phyloP scores from a whole-genome alignment of 2,888 invertebrate genomes.

The Caenorhabditis sp. region DNA sequence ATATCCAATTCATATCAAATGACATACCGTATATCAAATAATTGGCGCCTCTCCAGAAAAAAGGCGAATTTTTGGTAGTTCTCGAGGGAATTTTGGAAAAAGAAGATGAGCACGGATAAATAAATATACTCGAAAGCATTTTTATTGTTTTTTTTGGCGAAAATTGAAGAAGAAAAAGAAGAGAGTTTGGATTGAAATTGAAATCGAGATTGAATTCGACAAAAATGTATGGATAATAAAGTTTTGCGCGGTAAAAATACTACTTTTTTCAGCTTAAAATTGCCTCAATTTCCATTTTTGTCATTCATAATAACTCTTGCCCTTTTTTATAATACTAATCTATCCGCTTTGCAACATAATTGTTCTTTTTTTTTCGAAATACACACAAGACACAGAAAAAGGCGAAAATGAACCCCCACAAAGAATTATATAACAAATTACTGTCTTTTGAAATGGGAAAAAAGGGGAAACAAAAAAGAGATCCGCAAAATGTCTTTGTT shows the following conservation, averaged over 20 bases:
- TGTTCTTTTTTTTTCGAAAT: not conserved
- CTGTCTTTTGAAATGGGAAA: not conserved
- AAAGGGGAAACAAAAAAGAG: too few relatives aligned
- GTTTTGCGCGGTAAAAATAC: too few relatives aligned
- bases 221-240: too few relatives aligned
- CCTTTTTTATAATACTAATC: not conserved
- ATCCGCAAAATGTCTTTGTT: not conserved
- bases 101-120: not conserved
- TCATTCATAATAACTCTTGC: not conserved
- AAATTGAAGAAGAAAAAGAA: not conserved
- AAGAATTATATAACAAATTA: not conserved
- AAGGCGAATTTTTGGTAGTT: not conserved
- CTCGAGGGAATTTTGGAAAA: not conserved
- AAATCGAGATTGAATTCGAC: too few relatives aligned
- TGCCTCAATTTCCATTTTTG: too few relatives aligned
- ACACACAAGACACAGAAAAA: too few relatives aligned
- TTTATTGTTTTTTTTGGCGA: not conserved
- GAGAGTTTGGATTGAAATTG: not conserved
- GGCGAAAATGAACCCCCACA: too few relatives aligned
- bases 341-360: not conserved
- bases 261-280: too few relatives aligned
- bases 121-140: constrained; percentile 1
- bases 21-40: constrained; percentile 1
- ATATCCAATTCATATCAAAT: constrained; percentile 1
- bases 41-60: not conserved